phyloP scores from a whole-genome alignment of 2,797 vertebrate species.

The Acridotheres tristis region DNA sequence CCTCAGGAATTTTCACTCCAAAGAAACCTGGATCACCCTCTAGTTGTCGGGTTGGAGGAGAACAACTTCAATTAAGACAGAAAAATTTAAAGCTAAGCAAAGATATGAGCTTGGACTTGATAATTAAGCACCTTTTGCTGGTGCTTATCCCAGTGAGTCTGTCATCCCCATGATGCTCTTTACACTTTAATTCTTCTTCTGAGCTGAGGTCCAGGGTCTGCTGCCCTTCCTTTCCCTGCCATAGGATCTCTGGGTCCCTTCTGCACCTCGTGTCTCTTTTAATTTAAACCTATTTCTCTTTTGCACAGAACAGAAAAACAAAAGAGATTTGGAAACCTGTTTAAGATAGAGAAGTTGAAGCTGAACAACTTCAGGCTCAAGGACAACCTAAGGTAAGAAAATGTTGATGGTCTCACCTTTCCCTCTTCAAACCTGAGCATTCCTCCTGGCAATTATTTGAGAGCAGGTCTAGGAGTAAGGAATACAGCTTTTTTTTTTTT shows the following conservation, averaged over 20 bases:
- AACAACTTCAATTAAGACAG: neutral
- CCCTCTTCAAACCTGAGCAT: neutral
- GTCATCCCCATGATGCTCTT: neutral
- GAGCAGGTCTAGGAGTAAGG: neutral
- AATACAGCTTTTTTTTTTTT: neutral
- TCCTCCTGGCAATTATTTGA: neutral
- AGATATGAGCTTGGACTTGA: neutral
- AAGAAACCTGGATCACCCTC: neutral
- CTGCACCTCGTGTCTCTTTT: neutral
- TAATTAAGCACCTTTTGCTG: neutral
- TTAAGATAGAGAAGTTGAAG: conserved; percentile 73
- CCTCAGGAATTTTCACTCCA: neutral
- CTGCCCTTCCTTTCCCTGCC: neutral
- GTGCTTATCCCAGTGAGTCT: neutral
- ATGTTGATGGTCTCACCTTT: neutral
- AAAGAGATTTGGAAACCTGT: conserved; percentile 67
- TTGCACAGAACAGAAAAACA: conserved; percentile 63
- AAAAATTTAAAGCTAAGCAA: neutral
- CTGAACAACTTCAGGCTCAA: conserved; percentile 62
- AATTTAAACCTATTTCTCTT: neutral
- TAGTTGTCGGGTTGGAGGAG: neutral
- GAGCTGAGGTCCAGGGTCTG: neutral
- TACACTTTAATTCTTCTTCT: neutral
- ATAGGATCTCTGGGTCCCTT: neutral
- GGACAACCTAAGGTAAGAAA: conserved; percentile 70